Evolutionary conservation across 1,140 invertebrate species (phyloP), one percentile per base, ranked within the genome.

Genomic region (Colletes gigas): DNA sequence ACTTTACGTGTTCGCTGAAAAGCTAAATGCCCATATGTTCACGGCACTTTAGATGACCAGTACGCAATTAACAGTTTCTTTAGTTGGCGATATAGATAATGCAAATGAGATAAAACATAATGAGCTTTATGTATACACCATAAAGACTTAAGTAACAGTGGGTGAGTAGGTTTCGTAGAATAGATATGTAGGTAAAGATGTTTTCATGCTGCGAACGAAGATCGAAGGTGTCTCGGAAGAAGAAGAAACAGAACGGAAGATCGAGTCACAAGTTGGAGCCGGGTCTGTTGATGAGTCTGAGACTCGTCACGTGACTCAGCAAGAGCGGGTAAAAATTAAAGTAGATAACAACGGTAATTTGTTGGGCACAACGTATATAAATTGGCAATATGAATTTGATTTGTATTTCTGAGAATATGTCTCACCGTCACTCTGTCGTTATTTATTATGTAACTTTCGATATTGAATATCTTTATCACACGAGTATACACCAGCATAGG

Each of bases 181-280:
- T 93, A 93, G 92, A 92, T 91, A 87, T 92, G 91, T 93, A 93
- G 92, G 90, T 90, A 90, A 91, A 90, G 90, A 89, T 93, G 91
- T 93, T 93, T 93, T 93, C 92, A 93, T 93, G 92, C 92, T 93
- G 92, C 92, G 60, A 88, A 90, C 75, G 91, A 89, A 92, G 89
- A 89, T 70, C 85, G 89, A 92, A 83, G 92, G 91, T 83, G 84
- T 83, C 68, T 87, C 67, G 81, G 88, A 84, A 82, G 75, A 83
- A 75, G 73, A 75, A 78, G 88, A 90, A 77, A 83, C 87, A 67
- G 85, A 87, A 79, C 81, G 81, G 89, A 88, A 89, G 81, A 83
- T 67, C 81, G 90, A 91, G 71, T 88, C 82, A 83, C 78, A 87
- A 83, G 80, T 86, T 76, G 88, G 83, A 86, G 88, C 89, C 60